Evolutionary conservation across 2,797 vertebrate genomes (phyloP), one percentile per base, ranked within the genome.

Genomic region (Aulostomus chinensis): DNA sequence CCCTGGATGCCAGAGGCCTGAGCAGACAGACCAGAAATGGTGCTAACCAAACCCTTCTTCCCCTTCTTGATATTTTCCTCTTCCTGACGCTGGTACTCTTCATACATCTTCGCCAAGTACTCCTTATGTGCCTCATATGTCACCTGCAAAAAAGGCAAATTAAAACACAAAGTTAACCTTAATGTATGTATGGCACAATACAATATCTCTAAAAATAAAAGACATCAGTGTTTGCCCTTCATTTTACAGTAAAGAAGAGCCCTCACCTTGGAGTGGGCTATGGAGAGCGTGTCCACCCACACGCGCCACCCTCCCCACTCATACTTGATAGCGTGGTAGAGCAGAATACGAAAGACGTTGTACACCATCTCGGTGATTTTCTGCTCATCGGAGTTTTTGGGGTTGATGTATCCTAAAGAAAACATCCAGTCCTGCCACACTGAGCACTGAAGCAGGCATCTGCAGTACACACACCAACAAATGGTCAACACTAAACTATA

Each of bases 361-460:
- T 98, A 98, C 32, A 99, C 94, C 97, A 98, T 98, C 82, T 99
- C 97, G 0, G 94, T 94, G 76, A 95, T 93, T 89, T 97, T 98
- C 91, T 97, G 95, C 68, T 98, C 96, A 12, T 98, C 96, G 1
- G 94, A 88, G 75, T 87, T 97, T 82, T 98, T 97, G 11, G 96
- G 95, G 80, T 97, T 98, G 74, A 98, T 96, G 70, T 96, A 98
- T 64, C 94, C 90, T 15, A 99, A 92, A 61, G 96, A 99, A 86
- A 99, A 98, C 97, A 99, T 99, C 97, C 97, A 99, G 75, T 99
- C 97, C 85, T 99, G 97, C 96, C 97, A 99, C 14, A 99, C 97
- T 0, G 97, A 98, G 86, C 97, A 99, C 90, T 98, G 96, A 63
- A 99, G 90, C 61, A 99, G 92, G 81, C 96, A 99, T 75, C 96